Conservation (phyloP, 2,797 vertebrate species). For the Chrosomus eos region DNA sequence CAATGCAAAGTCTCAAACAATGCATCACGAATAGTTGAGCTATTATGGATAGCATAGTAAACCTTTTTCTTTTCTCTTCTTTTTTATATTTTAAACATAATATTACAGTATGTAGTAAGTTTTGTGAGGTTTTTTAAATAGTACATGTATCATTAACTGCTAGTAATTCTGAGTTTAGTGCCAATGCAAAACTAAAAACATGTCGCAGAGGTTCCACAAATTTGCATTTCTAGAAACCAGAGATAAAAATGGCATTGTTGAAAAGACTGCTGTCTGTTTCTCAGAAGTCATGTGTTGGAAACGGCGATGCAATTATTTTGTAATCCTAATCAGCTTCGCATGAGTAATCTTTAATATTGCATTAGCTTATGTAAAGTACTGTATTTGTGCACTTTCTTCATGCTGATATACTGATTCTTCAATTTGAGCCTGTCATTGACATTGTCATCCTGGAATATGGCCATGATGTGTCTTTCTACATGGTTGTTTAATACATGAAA, state of each 20-base stretch:
- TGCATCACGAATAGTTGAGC: neutral
- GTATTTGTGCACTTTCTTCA: neutral
- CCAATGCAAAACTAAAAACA: conserved; percentile 1
- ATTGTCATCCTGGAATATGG: too few species aligned
- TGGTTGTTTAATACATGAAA: too few species aligned
- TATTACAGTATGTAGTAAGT: neutral
- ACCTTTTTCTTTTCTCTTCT: neutral
- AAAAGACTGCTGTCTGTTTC: neutral
- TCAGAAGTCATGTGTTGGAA: neutral
- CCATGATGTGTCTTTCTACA: too few species aligned
- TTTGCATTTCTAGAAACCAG: conserved; percentile 42
- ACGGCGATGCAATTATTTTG: neutral
- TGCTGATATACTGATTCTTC: too few species aligned
- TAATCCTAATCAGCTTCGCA: neutral
- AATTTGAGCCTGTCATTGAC: too few species aligned
- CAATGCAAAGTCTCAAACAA: conserved; percentile 32
- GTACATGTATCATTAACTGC: neutral
- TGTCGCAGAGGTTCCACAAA: neutral
- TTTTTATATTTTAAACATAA: neutral
- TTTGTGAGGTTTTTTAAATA: neutral
- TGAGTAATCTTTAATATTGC: neutral
- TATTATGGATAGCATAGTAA: neutral
- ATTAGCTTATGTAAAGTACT: neutral
- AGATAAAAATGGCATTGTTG: neutral
- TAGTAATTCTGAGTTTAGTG: neutral